Percentiles rank a stretch among this genome's conserved stretches.
phyloP scores from a whole-genome alignment of 1,140 invertebrate species.

The Archegozetes longisetosus region DNA sequence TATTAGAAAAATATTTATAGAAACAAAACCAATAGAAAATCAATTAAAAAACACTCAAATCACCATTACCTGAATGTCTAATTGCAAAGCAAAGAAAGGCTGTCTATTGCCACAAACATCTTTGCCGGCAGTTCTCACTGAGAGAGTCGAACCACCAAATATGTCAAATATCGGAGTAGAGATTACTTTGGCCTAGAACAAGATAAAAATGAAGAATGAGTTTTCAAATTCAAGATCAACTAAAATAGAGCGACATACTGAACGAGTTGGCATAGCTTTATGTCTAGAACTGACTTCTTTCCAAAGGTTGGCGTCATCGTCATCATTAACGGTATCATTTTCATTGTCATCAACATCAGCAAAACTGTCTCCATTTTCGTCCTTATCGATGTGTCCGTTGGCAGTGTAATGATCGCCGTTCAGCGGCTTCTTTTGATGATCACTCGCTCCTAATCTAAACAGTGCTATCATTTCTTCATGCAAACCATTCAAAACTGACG shows the following conservation, averaged over 20 bases:
- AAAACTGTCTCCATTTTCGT: neutral
- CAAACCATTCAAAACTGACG: constrained; percentile 73
- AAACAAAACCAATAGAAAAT: constrained; percentile 1
- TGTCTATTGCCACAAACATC: constrained; percentile 51
- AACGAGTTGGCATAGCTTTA: constrained; percentile 63
- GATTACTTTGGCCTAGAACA: constrained; percentile 45
- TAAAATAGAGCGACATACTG: constrained; percentile 26
- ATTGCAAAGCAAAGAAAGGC: constrained; percentile 80
- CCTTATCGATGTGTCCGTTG: constrained; percentile 25
- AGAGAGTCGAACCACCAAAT: constrained; percentile 71
- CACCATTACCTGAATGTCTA: constrained; percentile 68
- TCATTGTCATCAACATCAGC: constrained; percentile 31
- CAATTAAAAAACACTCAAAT: neutral
- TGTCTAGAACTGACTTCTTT: constrained; percentile 62
- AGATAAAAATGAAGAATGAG: neutral
- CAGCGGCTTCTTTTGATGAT: constrained; percentile 21
- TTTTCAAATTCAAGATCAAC: neutral
- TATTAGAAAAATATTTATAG: constrained; percentile 14
- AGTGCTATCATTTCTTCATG: constrained; percentile 86
- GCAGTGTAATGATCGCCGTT: constrained; percentile 39
- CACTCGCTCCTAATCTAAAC: constrained; percentile 13
- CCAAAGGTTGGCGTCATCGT: constrained; percentile 31
- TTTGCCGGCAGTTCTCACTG: constrained; percentile 50
- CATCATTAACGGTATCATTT: constrained; percentile 28
- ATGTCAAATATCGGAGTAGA: constrained; percentile 79